These are phyloP conservation scores for Notamacropus eugenii DNA, from an alignment of 2,797 vertebrate species.

Conservation along the genomic window DNA sequence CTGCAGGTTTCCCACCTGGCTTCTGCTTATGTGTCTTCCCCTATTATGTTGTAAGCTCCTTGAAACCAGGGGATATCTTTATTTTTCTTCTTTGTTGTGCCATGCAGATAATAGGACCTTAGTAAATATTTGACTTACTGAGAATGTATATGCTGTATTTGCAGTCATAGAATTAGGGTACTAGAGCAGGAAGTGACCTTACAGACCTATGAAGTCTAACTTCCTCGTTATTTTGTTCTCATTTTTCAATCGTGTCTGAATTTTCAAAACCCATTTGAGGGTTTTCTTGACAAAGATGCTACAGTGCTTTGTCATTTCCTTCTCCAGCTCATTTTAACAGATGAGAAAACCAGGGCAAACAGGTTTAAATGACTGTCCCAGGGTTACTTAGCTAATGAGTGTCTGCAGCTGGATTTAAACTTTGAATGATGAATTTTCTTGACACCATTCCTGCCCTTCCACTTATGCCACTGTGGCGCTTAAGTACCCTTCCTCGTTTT, in stretches of 20 bases:
- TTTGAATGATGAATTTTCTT: not conserved
- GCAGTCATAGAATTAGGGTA: not conserved
- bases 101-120: not conserved
- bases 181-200: not conserved
- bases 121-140: not conserved
- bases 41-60: not conserved
- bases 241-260: not conserved
- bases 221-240: not conserved
- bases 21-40: too few relatives aligned
- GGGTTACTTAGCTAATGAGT: not conserved
- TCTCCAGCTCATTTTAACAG: too few relatives aligned
- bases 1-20: not conserved
- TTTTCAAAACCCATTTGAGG: not conserved
- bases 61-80: not conserved
- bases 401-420: not conserved
- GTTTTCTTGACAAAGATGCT: too few relatives aligned
- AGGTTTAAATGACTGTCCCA: too few relatives aligned
- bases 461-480: not conserved
- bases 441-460: not conserved
- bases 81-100: not conserved
- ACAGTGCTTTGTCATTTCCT: too few relatives aligned
- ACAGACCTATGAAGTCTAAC: not conserved
- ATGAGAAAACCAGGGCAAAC: too few relatives aligned
- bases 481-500: not conserved
- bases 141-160: not conserved